Percentiles rank a stretch among this genome's conserved stretches.
Conservation (phyloP, 2,797 vertebrate genomes). For the Diceros bicornis region DNA sequence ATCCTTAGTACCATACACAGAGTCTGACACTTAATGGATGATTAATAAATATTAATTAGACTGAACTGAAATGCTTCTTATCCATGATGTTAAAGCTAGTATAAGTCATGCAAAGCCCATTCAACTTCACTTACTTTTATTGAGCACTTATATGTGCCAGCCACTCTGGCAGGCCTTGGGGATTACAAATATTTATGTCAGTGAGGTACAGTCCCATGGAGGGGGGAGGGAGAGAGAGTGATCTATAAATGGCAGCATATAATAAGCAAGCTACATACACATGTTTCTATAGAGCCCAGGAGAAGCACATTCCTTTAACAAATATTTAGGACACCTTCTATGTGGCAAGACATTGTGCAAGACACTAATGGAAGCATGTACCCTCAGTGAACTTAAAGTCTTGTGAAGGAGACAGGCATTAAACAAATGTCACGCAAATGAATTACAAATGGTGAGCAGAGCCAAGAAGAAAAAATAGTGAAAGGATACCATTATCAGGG, state of each 20-base stretch:
- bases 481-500: not conserved
- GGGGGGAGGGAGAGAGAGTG: not conserved
- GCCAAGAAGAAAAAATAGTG: not conserved
- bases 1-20: not conserved
- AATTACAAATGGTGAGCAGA: not conserved
- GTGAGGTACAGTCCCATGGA: not conserved
- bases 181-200: constrained; percentile 46
- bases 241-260: not conserved
- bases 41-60: constrained; percentile 51
- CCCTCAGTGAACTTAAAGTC: not conserved
- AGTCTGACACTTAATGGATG: not conserved
- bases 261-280: not conserved
- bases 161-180: not conserved
- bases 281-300: not conserved
- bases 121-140: constrained; percentile 50
- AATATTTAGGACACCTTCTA: constrained; percentile 22
- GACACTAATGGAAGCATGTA: not conserved
- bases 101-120: not conserved
- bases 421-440: constrained; percentile 29
- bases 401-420: constrained; percentile 27
- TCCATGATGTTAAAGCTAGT: not conserved
- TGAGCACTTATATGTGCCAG: not conserved
- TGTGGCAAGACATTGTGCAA: not conserved
- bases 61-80: constrained; percentile 34
- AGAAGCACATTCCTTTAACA: not conserved